These are phyloP conservation scores for Oasisia sp. DNA, from an alignment of 2,888 invertebrate species.

Conservation along the genomic window DNA sequence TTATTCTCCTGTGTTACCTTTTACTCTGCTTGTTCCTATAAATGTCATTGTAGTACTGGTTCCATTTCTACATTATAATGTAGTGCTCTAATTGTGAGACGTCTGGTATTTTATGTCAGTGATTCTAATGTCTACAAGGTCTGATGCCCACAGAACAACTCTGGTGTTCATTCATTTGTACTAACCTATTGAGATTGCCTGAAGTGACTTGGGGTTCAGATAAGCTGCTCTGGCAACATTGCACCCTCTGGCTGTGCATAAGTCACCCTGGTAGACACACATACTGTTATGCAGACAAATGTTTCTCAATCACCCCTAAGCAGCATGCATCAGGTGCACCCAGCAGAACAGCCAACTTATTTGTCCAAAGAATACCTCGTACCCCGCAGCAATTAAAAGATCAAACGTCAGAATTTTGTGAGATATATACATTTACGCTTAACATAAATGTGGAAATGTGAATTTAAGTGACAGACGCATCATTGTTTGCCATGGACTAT, in stretches of 20 bases:
- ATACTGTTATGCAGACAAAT: background rate
- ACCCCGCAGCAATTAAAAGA: background rate
- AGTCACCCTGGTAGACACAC: conserved; percentile 8
- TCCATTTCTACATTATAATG: background rate
- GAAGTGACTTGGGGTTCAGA: background rate
- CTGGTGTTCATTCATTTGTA: conserved; percentile 17
- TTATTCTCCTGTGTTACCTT: too few relatives aligned
- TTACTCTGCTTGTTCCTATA: background rate
- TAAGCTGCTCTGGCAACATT: background rate
- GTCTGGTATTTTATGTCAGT: background rate
- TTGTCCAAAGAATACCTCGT: background rate
- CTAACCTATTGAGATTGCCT: background rate
- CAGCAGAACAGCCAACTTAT: background rate
- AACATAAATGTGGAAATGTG: too few relatives aligned
- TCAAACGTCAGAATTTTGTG: background rate
- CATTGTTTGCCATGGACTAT: background rate
- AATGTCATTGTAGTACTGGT: background rate
- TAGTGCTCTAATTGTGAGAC: background rate
- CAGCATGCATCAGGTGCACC: background rate
- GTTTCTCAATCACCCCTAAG: background rate
- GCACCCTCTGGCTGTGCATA: background rate
- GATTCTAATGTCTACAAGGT: background rate
- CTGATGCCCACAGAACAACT: background rate
- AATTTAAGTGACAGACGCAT: too few relatives aligned
- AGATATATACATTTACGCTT: background rate